Base-by-base conservation (phyloP, 2,888 invertebrate genomes). In the Galeruca laticollis region DNA sequence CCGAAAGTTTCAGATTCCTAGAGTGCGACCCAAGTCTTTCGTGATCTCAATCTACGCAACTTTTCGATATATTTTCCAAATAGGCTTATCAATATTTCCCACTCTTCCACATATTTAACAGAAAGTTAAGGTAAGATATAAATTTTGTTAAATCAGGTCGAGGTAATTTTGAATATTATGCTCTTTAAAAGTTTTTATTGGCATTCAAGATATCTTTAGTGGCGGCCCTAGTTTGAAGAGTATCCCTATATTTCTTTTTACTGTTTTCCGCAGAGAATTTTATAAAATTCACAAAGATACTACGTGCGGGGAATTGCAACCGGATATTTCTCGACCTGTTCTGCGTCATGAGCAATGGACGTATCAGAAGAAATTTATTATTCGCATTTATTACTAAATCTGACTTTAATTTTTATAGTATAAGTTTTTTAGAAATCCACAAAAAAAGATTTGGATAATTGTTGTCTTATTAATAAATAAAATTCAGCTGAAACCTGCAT, bases 171-270 rank as follows among this genome's bases (percentile, higher is more conserved):
- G 35, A 4, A 40, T 20, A 43, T 43, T 8, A 21, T 26, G 20
- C 21, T 60, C 26, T 60, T n/a, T 20, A n/a, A 60, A 59, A 60
- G 40, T 11, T 18, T 47, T 47, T 47, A 47, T 8, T 9, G 47
- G 15, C 9, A 47, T 18, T 47, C 1, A 9, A 47, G 47, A 47
- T 47, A 18, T 47, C 8, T 9, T 15, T 47, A 9, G 47, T 8
- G 18, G 47, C 47, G 15, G 47, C 18, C 8, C 15, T 47, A 47
- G 2, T 15, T 40, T 47, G 15, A 15, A 47, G 15, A 15, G 47
- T 18, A 47, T 47, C 47, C 18, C 18, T 47, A 47, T 47, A 47
- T 18, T 15, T 47, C 47, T 47, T 47, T 47, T 47, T 2, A 47
- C 18, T 47, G 15, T 47, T 47, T 47, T 47, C 47, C 47, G 15